These are phyloP conservation scores for Cathartes aura DNA, from an alignment of 2,113 vertebrate genomes.

Conservation along the genomic window DNA sequence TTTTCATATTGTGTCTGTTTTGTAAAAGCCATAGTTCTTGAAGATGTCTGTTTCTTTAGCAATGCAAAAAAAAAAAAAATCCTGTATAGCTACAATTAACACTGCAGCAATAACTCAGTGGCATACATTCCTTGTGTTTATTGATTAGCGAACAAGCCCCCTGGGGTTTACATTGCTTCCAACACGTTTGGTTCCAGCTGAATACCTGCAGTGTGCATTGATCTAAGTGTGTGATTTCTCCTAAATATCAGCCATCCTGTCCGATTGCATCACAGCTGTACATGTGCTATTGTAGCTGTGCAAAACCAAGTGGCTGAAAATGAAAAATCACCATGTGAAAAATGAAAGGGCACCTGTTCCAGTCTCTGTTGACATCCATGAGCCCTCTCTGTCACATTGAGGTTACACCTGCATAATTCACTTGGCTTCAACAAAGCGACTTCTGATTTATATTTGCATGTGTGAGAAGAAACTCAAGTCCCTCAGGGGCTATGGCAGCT, in stretches of 20 bases:
- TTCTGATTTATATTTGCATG: conserved; percentile 44
- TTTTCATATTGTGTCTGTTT: neutral
- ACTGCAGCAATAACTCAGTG: conserved; percentile 51
- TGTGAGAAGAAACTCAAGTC: neutral
- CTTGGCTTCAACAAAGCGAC: neutral
- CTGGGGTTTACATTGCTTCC: conserved; percentile 55
- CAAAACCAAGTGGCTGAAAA: conserved; percentile 17
- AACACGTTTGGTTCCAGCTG: conserved; percentile 67
- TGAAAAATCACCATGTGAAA: conserved; percentile 15
- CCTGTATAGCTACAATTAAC: conserved; percentile 42
- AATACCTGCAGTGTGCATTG: conserved; percentile 72
- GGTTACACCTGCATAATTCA: conserved; percentile 28
- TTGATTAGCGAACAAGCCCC: conserved; percentile 62
- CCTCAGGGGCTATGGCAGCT: neutral
- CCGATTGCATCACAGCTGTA: conserved; percentile 10
- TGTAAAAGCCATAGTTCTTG: neutral
- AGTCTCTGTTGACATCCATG: neutral
- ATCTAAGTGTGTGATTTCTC: conserved; percentile 55
- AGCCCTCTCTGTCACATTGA: neutral
- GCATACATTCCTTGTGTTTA: conserved; percentile 49
- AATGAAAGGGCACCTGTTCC: conserved; percentile 43
- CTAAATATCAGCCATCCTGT: conserved; percentile 52
- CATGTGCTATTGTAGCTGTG: neutral
- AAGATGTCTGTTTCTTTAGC: neutral
- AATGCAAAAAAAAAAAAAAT: neutral